Base-by-base conservation (phyloP, 2,797 vertebrate genomes). In the Acrossocheilus wenchowensis region DNA sequence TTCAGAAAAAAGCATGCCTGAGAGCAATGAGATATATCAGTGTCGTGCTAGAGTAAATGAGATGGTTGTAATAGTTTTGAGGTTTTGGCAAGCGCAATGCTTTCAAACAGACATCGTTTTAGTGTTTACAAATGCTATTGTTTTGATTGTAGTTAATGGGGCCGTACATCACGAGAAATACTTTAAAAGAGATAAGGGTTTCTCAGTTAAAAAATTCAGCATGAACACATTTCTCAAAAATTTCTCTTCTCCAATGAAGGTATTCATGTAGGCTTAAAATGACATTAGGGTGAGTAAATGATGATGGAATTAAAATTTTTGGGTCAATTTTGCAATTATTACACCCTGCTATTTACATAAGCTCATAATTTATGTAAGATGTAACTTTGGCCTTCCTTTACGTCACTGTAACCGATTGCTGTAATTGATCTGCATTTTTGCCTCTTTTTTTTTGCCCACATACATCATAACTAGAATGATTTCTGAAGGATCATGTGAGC, bases 311-410 rank as follows among this genome's bases (percentile, higher is more conserved):
- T 66, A 36, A 4, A 0, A 81, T 36, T 50, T 66, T 80, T 11
- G 41, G 41, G 60, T 30, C 26, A 68, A 36, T 30, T 81, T 69
- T 54, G 30, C 14, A 57, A 82, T 82, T 64, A 64, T 26, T 6
- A 71, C 23, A 19, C 48, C 66, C 66, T 54, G 8, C 30, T 23
- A 72, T 82, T 41, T 82, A 39, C 81, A 4, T 19, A 57, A 82
- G 50, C 68, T 82, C 19, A 11, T 72, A 21, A 82, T 57, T 54
- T 72, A 72, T 82, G 64, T 39, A 36, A 71, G 34, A 69, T 34
- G 2, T 72, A 72, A 64, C 52, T 41, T 72, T 57, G 50, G 15
- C 36, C 12, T 21, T 54, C 8, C 15, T 72, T 83, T 1, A 45
- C 0, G 17, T 69, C 17, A 69, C 15, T 39, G 34, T 34, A 72